Percentiles rank a stretch among this genome's conserved stretches.
Evolutionary conservation across 1,140 invertebrate species (phyloP).

Genomic region (Portunus trituberculatus): DNA sequence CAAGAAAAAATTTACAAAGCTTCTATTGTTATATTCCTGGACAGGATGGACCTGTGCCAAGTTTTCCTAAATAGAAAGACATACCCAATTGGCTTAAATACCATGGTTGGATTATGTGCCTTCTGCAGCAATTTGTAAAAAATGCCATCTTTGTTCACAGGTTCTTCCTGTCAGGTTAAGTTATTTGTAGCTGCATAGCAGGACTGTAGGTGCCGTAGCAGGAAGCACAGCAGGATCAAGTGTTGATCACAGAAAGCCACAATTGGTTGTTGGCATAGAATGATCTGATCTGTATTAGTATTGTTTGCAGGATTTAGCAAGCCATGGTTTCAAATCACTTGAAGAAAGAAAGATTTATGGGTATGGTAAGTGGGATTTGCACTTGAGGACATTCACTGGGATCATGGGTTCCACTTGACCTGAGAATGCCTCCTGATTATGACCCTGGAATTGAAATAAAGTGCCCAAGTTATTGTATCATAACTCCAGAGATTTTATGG

Average conservation of each 20-base stretch:
- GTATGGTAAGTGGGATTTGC: not conserved
- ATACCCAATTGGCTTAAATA: conserved; percentile 62
- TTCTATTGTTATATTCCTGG: conserved; percentile 57
- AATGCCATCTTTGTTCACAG: conserved; percentile 52
- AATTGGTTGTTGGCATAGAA: not conserved
- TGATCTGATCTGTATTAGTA: not conserved
- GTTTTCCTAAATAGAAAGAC: conserved; percentile 36
- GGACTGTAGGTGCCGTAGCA: conserved; percentile 54
- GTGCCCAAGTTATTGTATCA: conserved; percentile 67
- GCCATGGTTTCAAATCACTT: conserved; percentile 7
- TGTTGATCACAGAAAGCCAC: conserved; percentile 19
- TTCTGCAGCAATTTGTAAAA: conserved; percentile 71
- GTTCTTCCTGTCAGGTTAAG: conserved; percentile 70
- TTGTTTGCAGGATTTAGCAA: not conserved
- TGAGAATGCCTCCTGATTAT: conserved; percentile 46
- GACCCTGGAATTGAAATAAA: conserved; percentile 62
- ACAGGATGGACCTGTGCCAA: conserved; percentile 71
- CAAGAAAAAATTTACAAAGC: conserved; percentile 55
- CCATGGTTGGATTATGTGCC: conserved; percentile 69
- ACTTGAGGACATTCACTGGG: not conserved
- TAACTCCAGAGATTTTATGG: conserved; percentile 69
- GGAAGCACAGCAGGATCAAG: conserved; percentile 46
- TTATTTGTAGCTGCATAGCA: conserved; percentile 70
- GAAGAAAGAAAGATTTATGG: not conserved
- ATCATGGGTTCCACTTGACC: conserved; percentile 46